Evolutionary conservation across 2,797 vertebrate species (phyloP).

Genomic region (Rhodeus uyekii): DNA sequence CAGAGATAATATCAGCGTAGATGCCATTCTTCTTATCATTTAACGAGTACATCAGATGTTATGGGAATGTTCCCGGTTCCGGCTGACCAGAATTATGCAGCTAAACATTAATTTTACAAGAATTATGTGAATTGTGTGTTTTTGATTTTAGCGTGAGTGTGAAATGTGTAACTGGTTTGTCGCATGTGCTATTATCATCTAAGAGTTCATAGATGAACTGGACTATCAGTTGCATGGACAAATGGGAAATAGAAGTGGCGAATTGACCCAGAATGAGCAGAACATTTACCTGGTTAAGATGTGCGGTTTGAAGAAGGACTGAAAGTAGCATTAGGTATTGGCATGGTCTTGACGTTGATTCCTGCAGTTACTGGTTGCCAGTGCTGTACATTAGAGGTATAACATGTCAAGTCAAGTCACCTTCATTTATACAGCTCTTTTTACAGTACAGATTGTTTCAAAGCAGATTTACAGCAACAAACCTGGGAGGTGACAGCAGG

Average conservation of each 20-base stretch:
- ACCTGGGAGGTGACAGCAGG: no score
- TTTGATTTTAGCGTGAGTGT: neutral
- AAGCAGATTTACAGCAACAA: no score
- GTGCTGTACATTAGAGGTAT: neutral
- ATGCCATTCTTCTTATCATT: no score
- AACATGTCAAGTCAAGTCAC: no score
- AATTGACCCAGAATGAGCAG: neutral
- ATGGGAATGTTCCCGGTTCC: no score
- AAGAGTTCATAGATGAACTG: neutral
- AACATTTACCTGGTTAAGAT: neutral
- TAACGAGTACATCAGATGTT: no score
- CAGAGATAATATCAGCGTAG: no score
- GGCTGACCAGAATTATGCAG: no score
- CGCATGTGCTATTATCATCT: neutral
- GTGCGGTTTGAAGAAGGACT: neutral
- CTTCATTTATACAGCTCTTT: no score
- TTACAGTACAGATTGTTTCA: no score
- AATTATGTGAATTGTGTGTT: no score
- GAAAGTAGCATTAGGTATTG: neutral
- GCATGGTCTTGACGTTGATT: neutral
- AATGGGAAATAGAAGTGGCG: neutral
- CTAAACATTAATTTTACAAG: no score
- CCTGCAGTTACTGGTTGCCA: neutral
- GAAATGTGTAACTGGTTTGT: neutral
- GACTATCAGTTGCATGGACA: neutral